Conservation (phyloP, 2,113 vertebrate species). For the Pachycephala philippinensis region DNA sequence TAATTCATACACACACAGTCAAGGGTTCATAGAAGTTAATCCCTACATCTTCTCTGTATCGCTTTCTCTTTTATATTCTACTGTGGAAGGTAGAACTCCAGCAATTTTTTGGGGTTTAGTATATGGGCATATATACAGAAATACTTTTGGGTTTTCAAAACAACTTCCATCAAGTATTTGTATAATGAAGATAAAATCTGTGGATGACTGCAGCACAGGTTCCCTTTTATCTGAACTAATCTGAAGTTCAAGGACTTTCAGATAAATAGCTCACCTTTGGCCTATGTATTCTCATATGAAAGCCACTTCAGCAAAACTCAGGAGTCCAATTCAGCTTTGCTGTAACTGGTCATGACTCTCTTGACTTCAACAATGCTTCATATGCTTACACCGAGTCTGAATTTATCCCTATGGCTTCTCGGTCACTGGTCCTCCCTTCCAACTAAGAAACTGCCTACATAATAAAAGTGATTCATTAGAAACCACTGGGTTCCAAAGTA, state of each 20-base stretch:
- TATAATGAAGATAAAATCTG: background rate
- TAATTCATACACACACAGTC: background rate
- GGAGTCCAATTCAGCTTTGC: conserved; percentile 46
- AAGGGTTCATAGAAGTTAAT: background rate
- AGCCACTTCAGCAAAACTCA: conserved; percentile 59
- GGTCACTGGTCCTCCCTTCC: conserved; percentile 65
- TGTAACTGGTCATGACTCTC: conserved; percentile 55
- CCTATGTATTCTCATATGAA: conserved; percentile 10
- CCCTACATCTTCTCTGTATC: background rate
- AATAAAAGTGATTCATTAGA: conserved; percentile 76
- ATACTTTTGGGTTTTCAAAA: background rate
- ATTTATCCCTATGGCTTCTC: conserved; percentile 63
- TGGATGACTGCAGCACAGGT: background rate
- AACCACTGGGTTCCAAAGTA: conserved; percentile 61
- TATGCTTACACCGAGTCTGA: conserved; percentile 26
- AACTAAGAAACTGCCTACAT: conserved; percentile 62
- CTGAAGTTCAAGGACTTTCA: conserved; percentile 41
- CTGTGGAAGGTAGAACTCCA: background rate
- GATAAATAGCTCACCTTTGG: conserved; percentile 30
- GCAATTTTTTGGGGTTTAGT: background rate
- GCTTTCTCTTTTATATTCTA: background rate
- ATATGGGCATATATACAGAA: background rate
- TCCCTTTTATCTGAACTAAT: conserved; percentile 17
- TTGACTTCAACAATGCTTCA: conserved; percentile 60
- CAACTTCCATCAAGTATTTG: background rate